Evolutionary conservation across 2,113 vertebrate species (phyloP).

Genomic region (Azemiops feae): DNA sequence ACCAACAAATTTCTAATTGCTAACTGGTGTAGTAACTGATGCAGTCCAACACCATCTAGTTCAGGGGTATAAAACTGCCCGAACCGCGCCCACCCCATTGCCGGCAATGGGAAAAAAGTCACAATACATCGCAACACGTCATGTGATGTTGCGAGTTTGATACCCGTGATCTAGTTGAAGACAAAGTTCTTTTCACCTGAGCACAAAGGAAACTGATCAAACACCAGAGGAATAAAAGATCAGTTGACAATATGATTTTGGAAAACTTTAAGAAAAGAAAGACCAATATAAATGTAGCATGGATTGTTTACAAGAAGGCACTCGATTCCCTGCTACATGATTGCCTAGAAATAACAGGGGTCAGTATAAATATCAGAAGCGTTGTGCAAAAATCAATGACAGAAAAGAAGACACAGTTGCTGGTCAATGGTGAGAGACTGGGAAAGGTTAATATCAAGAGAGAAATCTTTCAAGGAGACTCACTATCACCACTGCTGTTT

Average conservation of each 20-base stretch:
- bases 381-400: not conserved
- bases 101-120: no score
- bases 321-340: not conserved
- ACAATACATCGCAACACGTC: fast-evolving
- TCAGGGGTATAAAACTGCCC: no score
- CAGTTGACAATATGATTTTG: not conserved
- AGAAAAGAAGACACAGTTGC: not conserved
- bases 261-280: not conserved
- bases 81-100: no score
- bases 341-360: not conserved
- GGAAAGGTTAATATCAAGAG: not conserved
- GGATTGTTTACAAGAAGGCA: not conserved
- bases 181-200: not conserved
- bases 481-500: not conserved
- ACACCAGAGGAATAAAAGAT: not conserved
- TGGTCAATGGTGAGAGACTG: not conserved
- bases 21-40: not conserved
- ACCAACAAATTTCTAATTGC: not conserved
- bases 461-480: not conserved
- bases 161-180: not conserved
- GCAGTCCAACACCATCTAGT: not conserved
- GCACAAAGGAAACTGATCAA: not conserved
- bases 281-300: not conserved
- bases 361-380: not conserved
- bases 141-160: no score